phyloP scores from a whole-genome alignment of 2,113 vertebrate genomes.

The Loxodonta africana region DNA sequence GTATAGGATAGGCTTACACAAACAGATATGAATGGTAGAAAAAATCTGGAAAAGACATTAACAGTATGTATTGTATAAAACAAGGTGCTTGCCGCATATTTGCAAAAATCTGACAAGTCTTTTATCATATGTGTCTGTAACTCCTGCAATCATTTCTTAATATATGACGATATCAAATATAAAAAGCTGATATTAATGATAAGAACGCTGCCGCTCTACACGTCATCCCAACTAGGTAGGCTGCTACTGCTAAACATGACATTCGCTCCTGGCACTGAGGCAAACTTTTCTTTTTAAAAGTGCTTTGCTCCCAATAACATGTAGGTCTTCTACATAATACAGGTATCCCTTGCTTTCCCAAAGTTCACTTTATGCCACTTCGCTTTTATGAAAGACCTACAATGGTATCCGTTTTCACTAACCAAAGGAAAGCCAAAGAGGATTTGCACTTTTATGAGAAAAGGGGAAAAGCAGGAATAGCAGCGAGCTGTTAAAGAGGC shows the following conservation, averaged over 20 bases:
- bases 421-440: too few species aligned
- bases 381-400: too few species aligned
- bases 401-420: too few species aligned
- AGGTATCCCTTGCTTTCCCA: too few species aligned
- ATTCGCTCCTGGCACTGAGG: too few species aligned
- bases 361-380: too few species aligned
- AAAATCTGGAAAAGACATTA: neutral
- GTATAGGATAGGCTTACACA: neutral
- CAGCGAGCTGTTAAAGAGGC: too few species aligned
- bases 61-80: neutral
- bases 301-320: neutral
- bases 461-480: too few species aligned
- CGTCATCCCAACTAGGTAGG: neutral
- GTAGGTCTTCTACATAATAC: neutral
- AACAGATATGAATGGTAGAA: neutral
- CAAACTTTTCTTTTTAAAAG: neutral
- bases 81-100: rapidly evolving
- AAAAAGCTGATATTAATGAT: rapidly evolving
- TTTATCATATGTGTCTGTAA: neutral
- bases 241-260: neutral
- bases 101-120: neutral
- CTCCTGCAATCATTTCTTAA: neutral
- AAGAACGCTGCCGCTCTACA: neutral
- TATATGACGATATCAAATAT: neutral
- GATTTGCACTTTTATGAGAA: too few species aligned